phyloP scores from a whole-genome alignment of 2,797 vertebrate species.

The Amphiprion clarkii region DNA sequence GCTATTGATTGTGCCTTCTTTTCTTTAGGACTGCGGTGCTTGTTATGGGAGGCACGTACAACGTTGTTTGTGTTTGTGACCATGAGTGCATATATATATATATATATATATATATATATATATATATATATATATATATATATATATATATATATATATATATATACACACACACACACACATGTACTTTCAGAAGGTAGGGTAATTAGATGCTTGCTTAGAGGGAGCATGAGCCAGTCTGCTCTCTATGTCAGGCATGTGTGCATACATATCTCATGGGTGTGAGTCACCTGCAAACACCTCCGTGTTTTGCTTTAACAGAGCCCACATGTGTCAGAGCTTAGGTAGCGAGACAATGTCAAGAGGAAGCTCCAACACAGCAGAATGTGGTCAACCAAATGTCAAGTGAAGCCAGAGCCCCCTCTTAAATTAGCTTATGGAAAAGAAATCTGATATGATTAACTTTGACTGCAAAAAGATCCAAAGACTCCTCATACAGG shows the following conservation, averaged over 20 bases:
- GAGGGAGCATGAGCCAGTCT: conserved; percentile 42
- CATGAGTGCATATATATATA: conserved; percentile 9
- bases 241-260: conserved; percentile 33
- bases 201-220: conserved; percentile 72
- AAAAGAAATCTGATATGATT: conserved; percentile 66
- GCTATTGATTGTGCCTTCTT: conserved; percentile 81
- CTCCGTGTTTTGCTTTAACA: conserved; percentile 27
- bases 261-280: conserved; percentile 38
- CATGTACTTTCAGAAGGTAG: conserved; percentile 53
- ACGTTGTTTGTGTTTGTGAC: conserved; percentile 52
- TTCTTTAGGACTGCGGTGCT: conserved; percentile 74
- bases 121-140: background rate
- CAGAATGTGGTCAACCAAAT: conserved; percentile 64
- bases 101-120: background rate
- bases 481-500: conserved; percentile 50
- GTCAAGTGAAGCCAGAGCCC: conserved; percentile 65
- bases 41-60: conserved; percentile 79
- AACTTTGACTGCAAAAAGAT: conserved; percentile 56
- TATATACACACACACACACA: background rate
- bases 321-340: conserved; percentile 33
- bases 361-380: conserved; percentile 62
- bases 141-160: no score
- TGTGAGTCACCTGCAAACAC: conserved; percentile 69
- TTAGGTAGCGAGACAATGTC: conserved; percentile 52
- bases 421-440: conserved; percentile 67